Base-by-base conservation (phyloP, 2,888 invertebrate genomes). In the Meliscaeva auricollis region DNA sequence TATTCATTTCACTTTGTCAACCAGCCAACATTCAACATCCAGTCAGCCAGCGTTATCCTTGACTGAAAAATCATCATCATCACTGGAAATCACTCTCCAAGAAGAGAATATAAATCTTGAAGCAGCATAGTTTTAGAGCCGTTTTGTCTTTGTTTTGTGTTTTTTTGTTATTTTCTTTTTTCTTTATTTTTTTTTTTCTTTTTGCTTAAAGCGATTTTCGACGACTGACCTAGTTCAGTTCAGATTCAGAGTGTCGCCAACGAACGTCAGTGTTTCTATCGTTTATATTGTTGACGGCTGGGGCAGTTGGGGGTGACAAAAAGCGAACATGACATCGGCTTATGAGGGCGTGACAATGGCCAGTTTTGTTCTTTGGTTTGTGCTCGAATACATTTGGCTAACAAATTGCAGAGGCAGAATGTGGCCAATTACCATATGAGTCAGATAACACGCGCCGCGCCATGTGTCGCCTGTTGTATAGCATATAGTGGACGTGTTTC, bases 291-390 rank as follows among this genome's bases (percentile, higher is more conserved):
- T 3, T 38, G 60, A 20, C 56, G 46, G 38, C n/a, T 17, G n/a
- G 20, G 46, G 84, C 66, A 9, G 38, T 9, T 38, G 13, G 38
- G 5, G 38, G 5, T 32, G 70, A 48, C 70, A 60, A 62, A 46
- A 75, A 69, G 64, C 66, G 60, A 76, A 76, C 84, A 80, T 84
- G 80, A 80, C 80, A 80, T 80, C 70, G 75, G 66, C 80, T 84
- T 84, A 84, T 75, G 70, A 75, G 84, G 84, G 84, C 80, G 80
- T 84, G 80, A 84, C 84, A 84, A 80, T 75, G 84, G 70, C 80
- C 75, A 84, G 84, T 66, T 80, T 68, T 54, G 52, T 60, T 75
- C 68, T 72, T 80, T 13, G 38, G 56, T 72, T 70, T 80, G 70
- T 17, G 56, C 80, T 69, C 52, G 79, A 79, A 69, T 69, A 52